phyloP scores from a whole-genome alignment of 2,888 invertebrate species.

The Brenthis daphne region DNA sequence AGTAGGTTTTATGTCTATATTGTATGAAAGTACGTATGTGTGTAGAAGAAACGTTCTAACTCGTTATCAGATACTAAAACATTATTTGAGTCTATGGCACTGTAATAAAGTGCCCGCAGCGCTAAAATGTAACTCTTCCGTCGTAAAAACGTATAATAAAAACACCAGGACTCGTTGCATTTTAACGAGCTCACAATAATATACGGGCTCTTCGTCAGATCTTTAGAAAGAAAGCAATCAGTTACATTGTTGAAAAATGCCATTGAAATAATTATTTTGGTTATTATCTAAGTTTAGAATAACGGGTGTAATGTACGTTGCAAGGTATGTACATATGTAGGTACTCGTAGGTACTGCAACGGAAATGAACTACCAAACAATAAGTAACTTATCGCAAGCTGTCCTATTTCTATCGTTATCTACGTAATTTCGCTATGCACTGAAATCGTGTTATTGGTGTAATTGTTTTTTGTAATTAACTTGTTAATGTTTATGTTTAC shows the following conservation, averaged over 20 bases:
- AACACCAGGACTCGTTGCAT: constrained; percentile 71
- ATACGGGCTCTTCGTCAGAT: constrained; percentile 71
- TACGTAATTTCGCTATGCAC: constrained; percentile 51
- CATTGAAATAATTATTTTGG: constrained; percentile 23
- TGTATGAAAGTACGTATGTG: constrained; percentile 41
- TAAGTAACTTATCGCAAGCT: constrained; percentile 24
- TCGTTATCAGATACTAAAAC: constrained; percentile 79
- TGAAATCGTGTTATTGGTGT: constrained; percentile 50
- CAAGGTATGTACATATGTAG: background rate
- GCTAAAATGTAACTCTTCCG: constrained; percentile 78
- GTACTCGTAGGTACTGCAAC: constrained; percentile 7
- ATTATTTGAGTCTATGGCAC: constrained; percentile 72
- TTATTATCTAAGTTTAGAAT: constrained; percentile 25
- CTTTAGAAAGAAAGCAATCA: constrained; percentile 54
- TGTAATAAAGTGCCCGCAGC: constrained; percentile 78
- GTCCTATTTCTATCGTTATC: constrained; percentile 56
- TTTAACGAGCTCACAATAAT: constrained; percentile 77
- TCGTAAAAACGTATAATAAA: constrained; percentile 76
- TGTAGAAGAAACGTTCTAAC: constrained; percentile 55
- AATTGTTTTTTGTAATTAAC: constrained; percentile 68
- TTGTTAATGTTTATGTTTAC: constrained; percentile 56
- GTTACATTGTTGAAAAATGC: constrained; percentile 44
- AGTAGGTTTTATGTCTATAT: constrained; percentile 37
- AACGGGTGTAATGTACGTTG: constrained; percentile 4
- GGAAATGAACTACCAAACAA: constrained; percentile 26